phyloP scores from a whole-genome alignment of 92 coral and sea anemone species.

The Zoanthus solanderi region DNA sequence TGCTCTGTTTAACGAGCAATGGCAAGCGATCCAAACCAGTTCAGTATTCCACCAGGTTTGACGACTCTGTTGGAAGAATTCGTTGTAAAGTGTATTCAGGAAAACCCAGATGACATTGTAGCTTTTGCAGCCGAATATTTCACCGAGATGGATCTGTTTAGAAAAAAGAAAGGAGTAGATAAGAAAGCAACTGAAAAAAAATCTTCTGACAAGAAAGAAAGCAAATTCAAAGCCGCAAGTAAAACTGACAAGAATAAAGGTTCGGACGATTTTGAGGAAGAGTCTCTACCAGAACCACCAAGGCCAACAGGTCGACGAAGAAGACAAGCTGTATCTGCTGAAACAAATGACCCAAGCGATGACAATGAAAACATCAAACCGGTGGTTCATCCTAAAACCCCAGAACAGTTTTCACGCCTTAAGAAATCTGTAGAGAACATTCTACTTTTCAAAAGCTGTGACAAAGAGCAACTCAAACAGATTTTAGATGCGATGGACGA shows the following conservation, averaged over 20 bases:
- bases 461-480: constrained; percentile 86
- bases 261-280: constrained; percentile 61
- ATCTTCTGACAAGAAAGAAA: constrained; percentile 75
- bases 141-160: constrained; percentile 77
- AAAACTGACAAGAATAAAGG: constrained; percentile 14
- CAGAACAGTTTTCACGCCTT: constrained; percentile 85
- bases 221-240: constrained; percentile 63
- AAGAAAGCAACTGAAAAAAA: constrained; percentile 59
- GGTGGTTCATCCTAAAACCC: constrained; percentile 88
- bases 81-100: constrained; percentile 96
- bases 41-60: constrained; percentile 91
- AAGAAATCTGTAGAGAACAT: constrained; percentile 88
- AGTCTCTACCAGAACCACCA: constrained; percentile 82
- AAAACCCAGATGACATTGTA: constrained; percentile 94
- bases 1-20: constrained; percentile 36
- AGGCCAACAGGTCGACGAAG: constrained; percentile 82
- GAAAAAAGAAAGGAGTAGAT: constrained; percentile 52
- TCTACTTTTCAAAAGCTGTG: constrained; percentile 90
- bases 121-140: constrained; percentile 98
- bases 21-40: constrained; percentile 70
- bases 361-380: constrained; percentile 72
- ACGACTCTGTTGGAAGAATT: constrained; percentile 92
- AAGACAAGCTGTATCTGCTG: constrained; percentile 95
- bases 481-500: constrained; percentile 93
- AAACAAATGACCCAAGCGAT: constrained; percentile 91